phyloP scores from a whole-genome alignment of 2,113 vertebrate genomes.

The Strix uralensis region DNA sequence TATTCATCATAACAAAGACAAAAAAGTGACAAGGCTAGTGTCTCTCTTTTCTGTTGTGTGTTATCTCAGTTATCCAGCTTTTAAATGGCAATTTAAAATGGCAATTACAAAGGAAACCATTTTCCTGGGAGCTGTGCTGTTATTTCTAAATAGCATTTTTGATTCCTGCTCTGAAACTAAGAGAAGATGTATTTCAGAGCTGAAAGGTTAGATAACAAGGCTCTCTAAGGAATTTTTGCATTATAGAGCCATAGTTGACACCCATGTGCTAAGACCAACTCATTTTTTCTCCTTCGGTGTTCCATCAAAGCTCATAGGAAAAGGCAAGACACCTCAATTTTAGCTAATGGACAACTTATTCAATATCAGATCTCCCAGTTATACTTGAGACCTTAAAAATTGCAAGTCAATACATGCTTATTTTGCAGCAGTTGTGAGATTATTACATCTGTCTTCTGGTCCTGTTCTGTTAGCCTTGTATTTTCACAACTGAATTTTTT shows the following conservation, averaged over 20 bases:
- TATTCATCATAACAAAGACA: not conserved
- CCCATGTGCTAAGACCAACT: not conserved
- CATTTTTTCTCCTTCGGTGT: conserved; percentile 1
- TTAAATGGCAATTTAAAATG: conserved; percentile 37
- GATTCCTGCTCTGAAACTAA: conserved; percentile 13
- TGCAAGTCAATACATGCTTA: not conserved
- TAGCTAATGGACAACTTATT: conserved; percentile 7
- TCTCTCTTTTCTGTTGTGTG: not conserved
- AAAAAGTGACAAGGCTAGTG: not conserved
- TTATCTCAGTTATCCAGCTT: conserved; percentile 35
- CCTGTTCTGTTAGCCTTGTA: not conserved
- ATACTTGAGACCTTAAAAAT: not conserved
- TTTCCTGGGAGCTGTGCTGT: conserved; percentile 26
- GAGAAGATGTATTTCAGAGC: conserved; percentile 15
- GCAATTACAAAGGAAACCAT: not conserved
- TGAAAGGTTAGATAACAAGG: conserved; percentile 35
- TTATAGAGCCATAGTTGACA: not conserved
- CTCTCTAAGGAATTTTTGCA: not conserved
- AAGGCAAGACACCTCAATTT: not conserved
- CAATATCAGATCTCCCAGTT: not conserved
- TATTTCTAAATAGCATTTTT: conserved; percentile 36
- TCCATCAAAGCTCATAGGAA: not conserved
- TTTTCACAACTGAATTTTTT: not conserved
- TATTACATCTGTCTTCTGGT: not conserved
- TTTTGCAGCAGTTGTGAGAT: not conserved